Evolutionary conservation across 2,113 vertebrate species (phyloP).

Genomic region (Colossoma macropomum): DNA sequence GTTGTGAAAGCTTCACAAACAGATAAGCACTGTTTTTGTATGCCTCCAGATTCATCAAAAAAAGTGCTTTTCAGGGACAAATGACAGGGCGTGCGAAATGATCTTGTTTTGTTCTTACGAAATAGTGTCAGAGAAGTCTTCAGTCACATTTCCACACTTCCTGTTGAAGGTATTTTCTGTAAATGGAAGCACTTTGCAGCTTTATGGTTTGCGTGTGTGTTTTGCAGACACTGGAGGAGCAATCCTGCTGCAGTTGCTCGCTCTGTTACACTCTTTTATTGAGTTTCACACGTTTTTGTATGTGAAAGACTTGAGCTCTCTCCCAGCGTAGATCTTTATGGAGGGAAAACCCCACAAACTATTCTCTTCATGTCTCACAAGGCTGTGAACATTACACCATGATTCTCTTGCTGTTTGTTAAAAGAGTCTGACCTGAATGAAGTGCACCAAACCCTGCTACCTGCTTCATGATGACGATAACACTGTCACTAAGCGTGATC

Average conservation of each 20-base stretch:
- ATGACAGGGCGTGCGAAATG: no score
- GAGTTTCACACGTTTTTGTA: background rate
- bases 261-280: background rate
- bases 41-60: background rate
- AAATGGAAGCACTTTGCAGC: slow-evolving; percentile 11
- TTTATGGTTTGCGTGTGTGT: background rate
- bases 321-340: background rate
- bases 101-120: background rate
- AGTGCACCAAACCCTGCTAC: background rate
- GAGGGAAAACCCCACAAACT: background rate
- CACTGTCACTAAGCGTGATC: no score
- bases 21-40: background rate
- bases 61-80: no score
- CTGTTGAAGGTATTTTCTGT: background rate
- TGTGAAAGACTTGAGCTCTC: background rate
- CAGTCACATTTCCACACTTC: background rate
- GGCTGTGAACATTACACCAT: background rate
- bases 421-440: no score
- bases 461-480: background rate
- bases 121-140: background rate
- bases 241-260: background rate
- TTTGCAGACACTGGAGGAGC: slow-evolving; percentile 1
- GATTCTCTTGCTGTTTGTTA: no score
- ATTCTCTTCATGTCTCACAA: background rate
- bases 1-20: background rate